Base-by-base conservation (phyloP, 2,888 invertebrate genomes). In the Teleiodes luculella region DNA sequence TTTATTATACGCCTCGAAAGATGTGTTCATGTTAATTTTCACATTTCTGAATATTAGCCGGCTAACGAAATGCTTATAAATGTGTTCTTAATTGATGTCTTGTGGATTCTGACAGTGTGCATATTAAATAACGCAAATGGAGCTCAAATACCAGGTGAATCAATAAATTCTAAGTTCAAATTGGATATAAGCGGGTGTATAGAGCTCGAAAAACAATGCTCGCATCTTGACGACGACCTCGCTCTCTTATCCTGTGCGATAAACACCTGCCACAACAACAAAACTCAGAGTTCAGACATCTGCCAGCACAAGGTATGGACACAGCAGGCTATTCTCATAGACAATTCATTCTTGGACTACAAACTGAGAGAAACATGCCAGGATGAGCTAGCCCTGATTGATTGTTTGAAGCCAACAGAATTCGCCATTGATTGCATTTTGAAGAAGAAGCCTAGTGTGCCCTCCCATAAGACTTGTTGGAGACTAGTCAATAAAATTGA, bases 281-380 rank as follows among this genome's bases (percentile, higher is more conserved):
- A 84, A 64, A 83, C 86, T n/a, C 83, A 80, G 64, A 62, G 35
- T 11, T 18, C 74, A 24, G 62, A 76, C 47, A 60, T 65, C 43
- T 89, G 89, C 64, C 89, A 89, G 67, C 88, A 88, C 58, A 86
- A 77, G 65, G 65, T 88, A 55, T 89, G 89, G 89, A 74, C 71
- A 16, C 77, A 83, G 56, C 83, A 85, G 63, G 74, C 78, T 39
- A 72, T 82, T 55, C 69, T 89, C 18, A 66, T 83, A 52, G 86
- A 85, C 52, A 80, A 77, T 65, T 64, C 74, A 14, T 86, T 78
- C 60, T 68, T 89, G 56, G 73, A 81, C 52, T 65, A 67, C 46
- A 86, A 86, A 67, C 59, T 89, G n/a, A 80, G 74, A 58, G 74
- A 73, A 45, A 69, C 77, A 55, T 89, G 89, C 63, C 76, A 76